Evolutionary conservation across 2,888 invertebrate genomes (phyloP).

Genomic region (Yponomeuta cagnagella): DNA sequence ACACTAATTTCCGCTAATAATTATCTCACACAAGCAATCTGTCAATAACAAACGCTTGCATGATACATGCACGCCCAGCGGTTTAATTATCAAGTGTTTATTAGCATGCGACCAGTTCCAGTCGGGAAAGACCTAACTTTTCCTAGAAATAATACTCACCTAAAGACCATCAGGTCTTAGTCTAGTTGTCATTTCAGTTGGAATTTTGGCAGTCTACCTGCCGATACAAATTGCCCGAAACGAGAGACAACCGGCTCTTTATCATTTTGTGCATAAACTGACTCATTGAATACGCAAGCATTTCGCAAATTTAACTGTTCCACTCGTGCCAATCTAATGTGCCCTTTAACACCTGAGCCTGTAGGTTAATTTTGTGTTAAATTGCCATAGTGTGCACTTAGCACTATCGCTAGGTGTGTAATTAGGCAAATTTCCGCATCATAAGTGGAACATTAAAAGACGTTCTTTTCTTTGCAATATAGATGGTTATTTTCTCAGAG

Average conservation of each 20-base stretch:
- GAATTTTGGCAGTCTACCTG: not conserved
- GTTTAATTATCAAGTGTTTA: conserved; percentile 31
- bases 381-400: not conserved
- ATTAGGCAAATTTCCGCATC: not conserved
- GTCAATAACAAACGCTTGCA: conserved; percentile 12
- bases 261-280: not conserved
- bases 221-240: not conserved
- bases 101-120: not conserved
- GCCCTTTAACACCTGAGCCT: not conserved
- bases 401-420: not conserved
- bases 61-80: conserved; percentile 5
- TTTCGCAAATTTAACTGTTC: not conserved
- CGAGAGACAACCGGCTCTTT: not conserved
- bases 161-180: not conserved
- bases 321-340: not conserved
- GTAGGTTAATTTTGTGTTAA: not conserved
- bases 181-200: not conserved
- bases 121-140: not conserved
- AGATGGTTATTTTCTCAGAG: no score
- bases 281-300: not conserved
- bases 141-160: not conserved
- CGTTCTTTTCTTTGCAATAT: not conserved
- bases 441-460: not conserved
- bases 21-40: conserved; percentile 9
- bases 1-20: not conserved